Conservation (phyloP, 2,797 vertebrate species). For the Onychomys leucogaster region DNA sequence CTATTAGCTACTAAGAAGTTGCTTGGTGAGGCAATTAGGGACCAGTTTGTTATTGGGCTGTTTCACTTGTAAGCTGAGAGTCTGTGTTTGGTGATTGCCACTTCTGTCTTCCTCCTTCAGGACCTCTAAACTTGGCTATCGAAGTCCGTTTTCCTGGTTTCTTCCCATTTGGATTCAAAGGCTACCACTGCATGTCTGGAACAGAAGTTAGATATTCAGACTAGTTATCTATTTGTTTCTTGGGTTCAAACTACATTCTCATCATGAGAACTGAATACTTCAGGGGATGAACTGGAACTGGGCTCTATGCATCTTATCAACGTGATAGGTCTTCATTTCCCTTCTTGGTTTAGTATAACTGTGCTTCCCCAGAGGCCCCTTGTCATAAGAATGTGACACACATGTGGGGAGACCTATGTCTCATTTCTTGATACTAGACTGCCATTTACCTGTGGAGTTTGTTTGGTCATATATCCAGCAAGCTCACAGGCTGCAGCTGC, state of each 20-base stretch:
- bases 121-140: neutral
- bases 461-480: neutral
- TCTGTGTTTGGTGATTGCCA: neutral
- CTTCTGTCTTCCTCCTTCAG: neutral
- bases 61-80: neutral
- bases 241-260: neutral
- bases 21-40: neutral
- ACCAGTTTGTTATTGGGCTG: neutral
- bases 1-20: neutral
- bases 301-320: neutral
- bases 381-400: neutral
- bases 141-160: neutral
- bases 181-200: neutral
- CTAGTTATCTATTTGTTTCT: neutral
- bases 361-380: neutral
- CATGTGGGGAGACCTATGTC: neutral
- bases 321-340: neutral
- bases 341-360: neutral
- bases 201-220: neutral
- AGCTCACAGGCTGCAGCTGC: neutral
- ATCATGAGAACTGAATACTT: neutral
- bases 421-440: neutral
- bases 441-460: neutral
- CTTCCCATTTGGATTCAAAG: neutral
- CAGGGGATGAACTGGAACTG: neutral